Percentiles rank a stretch among this genome's conserved stretches.
Evolutionary conservation across 2,113 vertebrate genomes (phyloP).

Genomic region (Danionella cerebrum): DNA sequence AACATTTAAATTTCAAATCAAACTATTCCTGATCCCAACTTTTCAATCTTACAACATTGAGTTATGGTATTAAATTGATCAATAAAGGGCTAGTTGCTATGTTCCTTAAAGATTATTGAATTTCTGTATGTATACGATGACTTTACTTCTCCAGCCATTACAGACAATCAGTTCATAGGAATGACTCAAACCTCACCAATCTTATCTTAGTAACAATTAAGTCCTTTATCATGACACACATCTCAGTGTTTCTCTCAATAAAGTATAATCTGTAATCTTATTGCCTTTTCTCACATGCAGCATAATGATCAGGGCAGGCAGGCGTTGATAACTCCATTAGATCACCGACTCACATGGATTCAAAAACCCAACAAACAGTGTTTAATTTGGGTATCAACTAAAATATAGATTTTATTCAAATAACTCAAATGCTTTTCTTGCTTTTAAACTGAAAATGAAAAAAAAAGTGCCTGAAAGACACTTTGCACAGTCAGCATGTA

Average conservation of each 20-base stretch:
- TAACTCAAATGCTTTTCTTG: too few species aligned
- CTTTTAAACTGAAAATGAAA: too few species aligned
- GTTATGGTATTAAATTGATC: too few species aligned
- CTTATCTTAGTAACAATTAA: slow-evolving; percentile 71
- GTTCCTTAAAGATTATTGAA: not conserved
- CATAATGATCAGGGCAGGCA: slow-evolving; percentile 45
- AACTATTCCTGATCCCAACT: too few species aligned
- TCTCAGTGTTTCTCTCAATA: slow-evolving; percentile 60
- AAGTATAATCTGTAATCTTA: slow-evolving; percentile 62
- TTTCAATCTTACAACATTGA: too few species aligned
- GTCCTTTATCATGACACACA: slow-evolving; percentile 56
- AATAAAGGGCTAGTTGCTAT: too few species aligned
- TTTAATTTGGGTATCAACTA: too few species aligned
- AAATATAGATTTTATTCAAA: too few species aligned
- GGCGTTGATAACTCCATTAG: slow-evolving; percentile 8
- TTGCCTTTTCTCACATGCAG: slow-evolving; percentile 48
- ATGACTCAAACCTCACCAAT: slow-evolving; percentile 63
- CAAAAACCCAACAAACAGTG: slow-evolving; percentile 1
- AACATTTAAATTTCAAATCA: too few species aligned
- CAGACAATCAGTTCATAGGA: slow-evolving; percentile 39
- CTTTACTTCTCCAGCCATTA: slow-evolving; percentile 41
- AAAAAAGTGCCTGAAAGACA: too few species aligned
- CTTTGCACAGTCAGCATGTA: too few species aligned
- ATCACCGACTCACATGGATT: slow-evolving; percentile 13
- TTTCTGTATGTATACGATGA: not conserved